Percentiles rank a stretch among this genome's conserved stretches.
These are phyloP conservation scores for Cryptocephalus moraei DNA, from an alignment of 2,888 invertebrate genomes.

Conservation along the genomic window DNA sequence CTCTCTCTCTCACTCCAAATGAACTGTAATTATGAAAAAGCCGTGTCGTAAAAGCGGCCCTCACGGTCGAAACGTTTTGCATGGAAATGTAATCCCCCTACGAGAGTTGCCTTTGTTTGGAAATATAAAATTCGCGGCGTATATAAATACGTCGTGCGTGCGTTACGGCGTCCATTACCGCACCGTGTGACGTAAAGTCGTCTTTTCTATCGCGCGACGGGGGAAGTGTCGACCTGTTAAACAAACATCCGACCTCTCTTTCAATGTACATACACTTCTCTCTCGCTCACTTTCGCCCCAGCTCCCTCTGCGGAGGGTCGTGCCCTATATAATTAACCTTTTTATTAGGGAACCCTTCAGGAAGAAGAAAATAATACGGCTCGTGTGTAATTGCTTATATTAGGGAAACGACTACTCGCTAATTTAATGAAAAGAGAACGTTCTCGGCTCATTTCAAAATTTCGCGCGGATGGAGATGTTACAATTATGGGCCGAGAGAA, in stretches of 20 bases:
- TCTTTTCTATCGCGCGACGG: too few relatives aligned
- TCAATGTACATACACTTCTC: too few relatives aligned
- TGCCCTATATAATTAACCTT: conserved; percentile 33
- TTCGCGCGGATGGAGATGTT: neutral
- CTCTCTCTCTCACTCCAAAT: conserved; percentile 1
- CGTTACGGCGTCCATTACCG: too few relatives aligned
- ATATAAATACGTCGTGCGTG: too few relatives aligned
- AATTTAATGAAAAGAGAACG: conserved; percentile 27
- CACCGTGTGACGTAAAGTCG: too few relatives aligned
- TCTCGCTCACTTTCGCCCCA: too few relatives aligned
- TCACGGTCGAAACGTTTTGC: too few relatives aligned
- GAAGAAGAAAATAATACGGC: conserved; percentile 30
- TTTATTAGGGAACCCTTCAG: conserved; percentile 33
- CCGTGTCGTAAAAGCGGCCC: neutral
- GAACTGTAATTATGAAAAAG: conserved; percentile 8
- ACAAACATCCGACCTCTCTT: conserved; percentile 2
- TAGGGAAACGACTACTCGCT: conserved; percentile 25
- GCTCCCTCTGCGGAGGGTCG: conserved; percentile 14
- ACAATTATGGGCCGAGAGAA: too few relatives aligned
- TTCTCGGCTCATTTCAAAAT: conserved; percentile 2
- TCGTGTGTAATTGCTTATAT: conserved; percentile 29
- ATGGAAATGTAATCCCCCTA: too few relatives aligned
- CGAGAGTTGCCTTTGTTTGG: too few relatives aligned
- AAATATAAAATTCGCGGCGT: too few relatives aligned
- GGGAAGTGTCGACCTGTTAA: neutral